Evolutionary conservation across 2,113 vertebrate genomes (phyloP), one percentile per base, ranked within the genome.

Genomic region (Pungitius pungitius): DNA sequence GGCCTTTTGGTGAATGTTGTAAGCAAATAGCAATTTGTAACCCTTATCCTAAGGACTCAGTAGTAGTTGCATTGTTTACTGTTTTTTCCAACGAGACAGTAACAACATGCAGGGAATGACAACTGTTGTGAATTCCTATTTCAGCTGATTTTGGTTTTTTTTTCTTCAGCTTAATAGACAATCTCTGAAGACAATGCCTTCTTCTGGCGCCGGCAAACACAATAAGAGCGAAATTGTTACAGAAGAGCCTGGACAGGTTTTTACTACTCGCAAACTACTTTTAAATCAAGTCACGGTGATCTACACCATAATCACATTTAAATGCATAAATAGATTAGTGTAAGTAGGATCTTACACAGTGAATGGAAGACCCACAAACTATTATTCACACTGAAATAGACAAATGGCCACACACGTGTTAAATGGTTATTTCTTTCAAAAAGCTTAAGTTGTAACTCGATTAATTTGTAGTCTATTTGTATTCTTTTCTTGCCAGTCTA

Each of bases 121-220:
- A 51, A 51, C n/a, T 42, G 9, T 47, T 30, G 20, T 33, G 13
- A 54, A 61, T 49, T 71, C 17, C 9, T 40, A 71, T 57, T 60
- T 6, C 22, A 30, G 6, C 51, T 60, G 24, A 24, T 43, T 69
- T 66, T 61, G 13, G 62, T 81, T 59, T 55, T 1, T 14, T 42
- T 26, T 40, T 22, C 58, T 42, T 67, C 55, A 61, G 40, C 55
- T 61, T 88, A 85, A 89, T 88, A 60, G 74, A 81, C 62, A 42
- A 57, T 71, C 67, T 79, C 59, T 0, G 13, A 69, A 67, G 78
- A 81, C 59, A 56, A 88, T 60, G 58, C 69, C 78, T 81, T 55
- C 62, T 58, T 77, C 72, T 73, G 63, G 71, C 81, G 49, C 42
- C 3, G 66, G 85, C 74, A 69, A 76, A 77, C 55, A 59, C 30